These are phyloP conservation scores for Cecropterus lyciades DNA, from an alignment of 1,140 invertebrate genomes.

Conservation along the genomic window DNA sequence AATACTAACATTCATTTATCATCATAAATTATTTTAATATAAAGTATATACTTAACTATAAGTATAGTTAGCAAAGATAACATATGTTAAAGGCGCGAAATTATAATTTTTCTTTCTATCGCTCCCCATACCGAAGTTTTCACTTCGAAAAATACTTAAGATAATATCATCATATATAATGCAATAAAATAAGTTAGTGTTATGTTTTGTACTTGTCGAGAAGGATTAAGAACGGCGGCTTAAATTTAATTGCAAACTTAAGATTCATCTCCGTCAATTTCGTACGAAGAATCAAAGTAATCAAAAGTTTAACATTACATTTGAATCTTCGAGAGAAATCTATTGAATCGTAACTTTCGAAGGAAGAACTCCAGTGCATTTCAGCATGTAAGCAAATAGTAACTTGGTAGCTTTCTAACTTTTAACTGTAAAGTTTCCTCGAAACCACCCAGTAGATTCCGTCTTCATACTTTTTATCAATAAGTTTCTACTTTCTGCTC, in stretches of 20 bases:
- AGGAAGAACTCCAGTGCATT: conserved; percentile 31
- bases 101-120: too few species aligned
- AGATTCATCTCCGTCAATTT: neutral
- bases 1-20: too few species aligned
- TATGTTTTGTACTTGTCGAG: too few species aligned
- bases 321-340: conserved; percentile 17
- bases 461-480: conserved; percentile 29
- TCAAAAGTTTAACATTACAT: conserved; percentile 27
- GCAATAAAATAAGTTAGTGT: too few species aligned
- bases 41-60: too few species aligned
- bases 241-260: neutral
- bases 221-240: too few species aligned
- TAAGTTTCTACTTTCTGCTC: conserved; percentile 15
- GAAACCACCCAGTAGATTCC: conserved; percentile 29
- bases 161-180: too few species aligned
- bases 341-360: conserved; percentile 19
- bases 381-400: conserved; percentile 33
- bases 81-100: too few species aligned
- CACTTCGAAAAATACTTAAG: too few species aligned
- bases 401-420: conserved; percentile 34
- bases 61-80: too few species aligned
- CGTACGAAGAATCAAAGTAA: conserved; percentile 17
- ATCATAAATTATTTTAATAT: too few species aligned
- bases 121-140: too few species aligned
- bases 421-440: conserved; percentile 32